Evolutionary conservation across 2,797 vertebrate species (phyloP), one percentile per base, ranked within the genome.

Genomic region (Cossypha heuglini): DNA sequence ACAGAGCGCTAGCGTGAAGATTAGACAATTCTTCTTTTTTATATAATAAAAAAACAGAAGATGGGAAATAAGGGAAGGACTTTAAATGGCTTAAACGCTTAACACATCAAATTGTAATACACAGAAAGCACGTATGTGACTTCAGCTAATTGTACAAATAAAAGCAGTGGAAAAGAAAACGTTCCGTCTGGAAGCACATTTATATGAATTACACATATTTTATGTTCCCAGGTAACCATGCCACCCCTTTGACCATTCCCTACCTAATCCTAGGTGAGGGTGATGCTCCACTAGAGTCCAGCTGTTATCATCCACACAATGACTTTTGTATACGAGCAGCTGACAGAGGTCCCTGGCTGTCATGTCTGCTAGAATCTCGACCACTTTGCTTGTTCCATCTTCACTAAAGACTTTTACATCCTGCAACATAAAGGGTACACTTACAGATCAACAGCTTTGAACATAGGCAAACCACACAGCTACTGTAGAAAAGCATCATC

Each of bases 271-370:
- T 69, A 99, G 98, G 76, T 99, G 98, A 13, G 99, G 98, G 97
- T 99, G 99, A 97, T 99, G 98, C 97, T 99, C 99, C 98, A 99
- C 99, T 84, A 99, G 98, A 6, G 98, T 98, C 99, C 99, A 99
- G 98, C 98, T 99, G 95, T 99, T 99, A 98, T 99, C 99, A 77
- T 99, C 99, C 98, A 99, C 97, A 97, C 99, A 99, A 98, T 99
- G 99, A 98, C 98, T 99, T 97, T 98, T 99, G 98, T 99, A 99
- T 96, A 99, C 98, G 97, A 99, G 98, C 95, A 99, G 96, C 97
- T 99, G 99, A 97, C 99, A 99, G 96, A 99, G 98, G 90, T 99
- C 99, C 96, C 99, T 98, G 94, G 99, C 98, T 7, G 98, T 99
- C 99, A 99, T 99, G 97, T 99, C 98, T n/a, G 98, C 98, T 18